Evolutionary conservation across 2,888 invertebrate species (phyloP).

Genomic region (Griposia aprilina): DNA sequence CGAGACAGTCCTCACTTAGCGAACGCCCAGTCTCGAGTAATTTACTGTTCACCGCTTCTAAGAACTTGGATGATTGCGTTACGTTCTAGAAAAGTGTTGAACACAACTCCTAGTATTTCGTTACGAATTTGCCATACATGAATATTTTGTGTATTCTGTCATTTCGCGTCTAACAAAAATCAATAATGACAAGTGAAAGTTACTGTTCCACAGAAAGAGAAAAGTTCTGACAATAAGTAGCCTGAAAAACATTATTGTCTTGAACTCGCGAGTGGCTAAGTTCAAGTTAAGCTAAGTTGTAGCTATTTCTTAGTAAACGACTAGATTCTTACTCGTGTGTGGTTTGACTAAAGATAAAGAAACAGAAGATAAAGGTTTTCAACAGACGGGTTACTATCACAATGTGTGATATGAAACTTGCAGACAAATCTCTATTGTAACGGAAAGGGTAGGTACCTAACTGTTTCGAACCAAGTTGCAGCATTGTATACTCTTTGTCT

Average conservation of each 20-base stretch:
- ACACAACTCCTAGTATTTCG: constrained; percentile 7
- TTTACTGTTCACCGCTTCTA: constrained; percentile 18
- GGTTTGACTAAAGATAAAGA: background rate
- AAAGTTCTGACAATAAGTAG: constrained; percentile 25
- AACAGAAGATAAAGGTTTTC: background rate
- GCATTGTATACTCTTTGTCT: too few relatives aligned
- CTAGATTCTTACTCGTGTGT: constrained; percentile 4
- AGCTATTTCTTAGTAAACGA: constrained; percentile 20
- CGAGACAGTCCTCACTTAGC: background rate
- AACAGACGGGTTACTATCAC: constrained; percentile 16
- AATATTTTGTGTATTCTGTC: background rate
- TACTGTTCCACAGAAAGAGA: constrained; percentile 9
- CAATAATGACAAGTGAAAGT: constrained; percentile 37
- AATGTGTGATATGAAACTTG: too few relatives aligned
- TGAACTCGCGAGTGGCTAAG: constrained; percentile 3
- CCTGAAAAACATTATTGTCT: constrained; percentile 11
- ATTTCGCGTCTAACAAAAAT: constrained; percentile 2
- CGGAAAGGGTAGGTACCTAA: background rate
- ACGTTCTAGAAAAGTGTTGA: constrained; percentile 11
- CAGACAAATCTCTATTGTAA: background rate
- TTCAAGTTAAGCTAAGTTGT: constrained; percentile 37
- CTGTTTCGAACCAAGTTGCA: background rate
- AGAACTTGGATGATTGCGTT: constrained; percentile 31
- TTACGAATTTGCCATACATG: background rate
- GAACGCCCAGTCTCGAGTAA: constrained; percentile 8